Base-by-base conservation (phyloP, 2,888 invertebrate species). In the Thera britannica region DNA sequence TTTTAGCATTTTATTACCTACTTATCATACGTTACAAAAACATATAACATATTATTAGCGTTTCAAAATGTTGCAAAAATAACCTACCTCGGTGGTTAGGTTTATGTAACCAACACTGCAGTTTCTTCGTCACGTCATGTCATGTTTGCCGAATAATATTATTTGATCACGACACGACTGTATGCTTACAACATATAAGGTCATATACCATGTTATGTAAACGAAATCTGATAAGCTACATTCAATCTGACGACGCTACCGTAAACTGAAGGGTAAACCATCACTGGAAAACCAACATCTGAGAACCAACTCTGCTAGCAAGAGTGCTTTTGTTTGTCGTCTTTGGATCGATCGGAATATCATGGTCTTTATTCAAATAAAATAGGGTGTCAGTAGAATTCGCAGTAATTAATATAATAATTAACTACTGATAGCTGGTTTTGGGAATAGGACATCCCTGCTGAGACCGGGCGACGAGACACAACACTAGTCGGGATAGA, bases 161-260 rank as follows among this genome's bases (percentile, higher is more conserved):
- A 12, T 44, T 57, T 57, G 44, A 44, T 57, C 57, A 57, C 57
- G 44, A 57, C 57, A 57, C 57, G 44, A 57, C 36, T 57, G 57
- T 44, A 23, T 57, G 23, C 56, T 41, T 41, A 56, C 55, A 36
- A 56, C 38, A 52, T 35, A 46, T 55, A 34, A 55, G 55, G 36
- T 55, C 36, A n/a, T 36, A 36, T 35, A 35, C 9, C 7, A 11
- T 35, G 9, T 35, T 51, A 6, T 23, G 44, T 46, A 8, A 46
- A 46, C 9, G 9, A 46, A 46, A 46, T 2, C 12, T 3, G 49
- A 4, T 51, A 35, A 7, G 34, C 34, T 54, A 35, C 7, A 35
- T n/a, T 55, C 5, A 55, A 55, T n/a, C 36, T 55, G 3, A 54
- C 9, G 54, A 12, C 9, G 8, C 9, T 34, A 9, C 34, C 34